Base-by-base conservation (phyloP, 2,888 invertebrate genomes). In the Ophion ventricosus region DNA sequence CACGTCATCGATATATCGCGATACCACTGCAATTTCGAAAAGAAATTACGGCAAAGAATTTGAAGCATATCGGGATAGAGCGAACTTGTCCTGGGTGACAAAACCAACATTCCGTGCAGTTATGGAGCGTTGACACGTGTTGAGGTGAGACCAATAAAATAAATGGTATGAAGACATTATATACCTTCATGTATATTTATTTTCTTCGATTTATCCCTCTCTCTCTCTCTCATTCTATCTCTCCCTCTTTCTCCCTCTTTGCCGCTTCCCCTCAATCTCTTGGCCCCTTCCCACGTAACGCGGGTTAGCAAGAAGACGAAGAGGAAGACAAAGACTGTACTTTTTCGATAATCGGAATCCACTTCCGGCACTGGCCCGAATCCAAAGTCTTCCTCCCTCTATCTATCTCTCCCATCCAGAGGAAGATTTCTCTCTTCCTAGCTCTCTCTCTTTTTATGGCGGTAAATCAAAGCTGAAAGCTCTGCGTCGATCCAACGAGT, bases 301-400 rank as follows among this genome's bases (percentile, higher is more conserved):
- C 29, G 23, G 57, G 74, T 26, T 61, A 74, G 49, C 14, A 14
- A 59, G 56, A 61, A 43, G 57, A 67, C 70, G 29, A 25, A 20
- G 69, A 59, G 20, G 26, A 57, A 82, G 66, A 73, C 63, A 63
- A 67, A 59, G 70, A 69, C 64, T 67, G 63, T 70, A 61, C 69
- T 80, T 84, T 83, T 76, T 80, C 76, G 80, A 85, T 83, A 85
- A 87, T 87, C 86, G 85, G 80, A 78, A 84, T 76, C 86, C 81
- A 85, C 86, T 87, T 87, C 82, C 86, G 78, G 54, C 82, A 43
- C 76, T 88, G 88, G 88, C 87, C 40, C 57, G 23, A 29, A 67
- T 88, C 88, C 88, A 88, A 85, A 83, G 82, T 66, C 66, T 73
- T 59, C 66, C 61, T 70, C 43, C 75, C 64, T 80, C 69, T 64